phyloP scores from a whole-genome alignment of 2,888 invertebrate genomes.

The Hetaerina titia region DNA sequence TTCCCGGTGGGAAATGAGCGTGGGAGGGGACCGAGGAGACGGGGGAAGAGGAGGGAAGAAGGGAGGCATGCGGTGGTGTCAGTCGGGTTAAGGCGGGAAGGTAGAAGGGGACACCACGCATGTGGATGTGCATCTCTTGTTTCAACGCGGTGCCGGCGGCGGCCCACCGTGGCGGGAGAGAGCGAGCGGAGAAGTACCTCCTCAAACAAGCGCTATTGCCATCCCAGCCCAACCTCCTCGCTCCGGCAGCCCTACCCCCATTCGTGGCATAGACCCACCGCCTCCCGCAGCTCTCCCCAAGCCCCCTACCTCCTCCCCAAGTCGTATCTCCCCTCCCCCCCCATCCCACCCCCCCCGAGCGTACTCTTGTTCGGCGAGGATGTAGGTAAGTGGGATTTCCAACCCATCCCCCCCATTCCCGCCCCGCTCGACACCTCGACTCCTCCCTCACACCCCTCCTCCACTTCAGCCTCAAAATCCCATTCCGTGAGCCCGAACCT shows the following conservation, averaged over 20 bases:
- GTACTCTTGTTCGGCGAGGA: constrained; percentile 47
- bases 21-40: not conserved
- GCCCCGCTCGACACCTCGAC: not conserved
- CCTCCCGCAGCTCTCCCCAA: not conserved
- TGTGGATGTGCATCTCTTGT: not conserved
- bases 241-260: not conserved
- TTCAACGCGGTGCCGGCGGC: not conserved
- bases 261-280: not conserved
- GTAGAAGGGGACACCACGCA: too few relatives aligned
- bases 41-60: not conserved
- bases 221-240: not conserved
- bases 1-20: not conserved
- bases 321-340: not conserved
- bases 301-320: not conserved
- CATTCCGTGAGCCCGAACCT: constrained; percentile 50
- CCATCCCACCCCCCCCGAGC: not conserved
- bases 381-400: constrained; percentile 64
- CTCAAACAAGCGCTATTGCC: not conserved
- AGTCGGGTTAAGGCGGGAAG: not conserved
- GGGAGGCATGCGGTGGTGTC: not conserved
- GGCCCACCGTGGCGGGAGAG: not conserved
- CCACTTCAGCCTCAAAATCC: constrained; percentile 58
- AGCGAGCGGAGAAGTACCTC: not conserved
- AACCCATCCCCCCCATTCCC: not conserved
- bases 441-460: not conserved